Evolutionary conservation across 2,797 vertebrate species (phyloP).

Genomic region (Odontamblyopus rebecca): DNA sequence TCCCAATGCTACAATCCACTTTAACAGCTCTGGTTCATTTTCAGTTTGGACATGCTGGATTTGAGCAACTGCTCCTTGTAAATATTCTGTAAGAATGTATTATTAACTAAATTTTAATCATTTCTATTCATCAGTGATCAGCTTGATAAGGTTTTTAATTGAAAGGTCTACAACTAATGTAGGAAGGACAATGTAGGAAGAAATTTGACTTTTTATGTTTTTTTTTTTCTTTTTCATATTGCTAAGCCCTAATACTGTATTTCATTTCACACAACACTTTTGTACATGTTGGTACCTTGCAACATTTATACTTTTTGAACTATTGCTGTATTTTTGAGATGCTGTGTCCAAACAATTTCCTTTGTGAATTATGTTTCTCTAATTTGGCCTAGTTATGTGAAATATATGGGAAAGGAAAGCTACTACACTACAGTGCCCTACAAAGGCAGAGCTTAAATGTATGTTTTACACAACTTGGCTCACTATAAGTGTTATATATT

Average conservation of each 20-base stretch:
- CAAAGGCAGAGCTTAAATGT: neutral
- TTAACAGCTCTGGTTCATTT: neutral
- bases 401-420: no score
- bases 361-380: neutral
- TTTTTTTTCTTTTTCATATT: no score
- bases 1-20: no score
- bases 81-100: no score
- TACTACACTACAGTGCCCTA: no score
- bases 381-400: neutral
- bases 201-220: neutral
- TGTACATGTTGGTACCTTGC: no score
- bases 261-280: no score
- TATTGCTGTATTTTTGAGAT: no score
- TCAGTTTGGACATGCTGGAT: neutral
- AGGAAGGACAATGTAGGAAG: neutral
- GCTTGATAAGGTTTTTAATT: neutral
- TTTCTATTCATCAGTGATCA: neutral
- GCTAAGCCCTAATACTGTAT: no score
- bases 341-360: no score
- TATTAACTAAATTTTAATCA: neutral
- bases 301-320: no score
- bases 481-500: neutral
- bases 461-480: constrained; percentile 1
- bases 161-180: neutral
- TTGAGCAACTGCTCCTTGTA: neutral